These are phyloP conservation scores for Lacerta viridis DNA, from an alignment of 2,797 vertebrate genomes.

Conservation along the genomic window DNA sequence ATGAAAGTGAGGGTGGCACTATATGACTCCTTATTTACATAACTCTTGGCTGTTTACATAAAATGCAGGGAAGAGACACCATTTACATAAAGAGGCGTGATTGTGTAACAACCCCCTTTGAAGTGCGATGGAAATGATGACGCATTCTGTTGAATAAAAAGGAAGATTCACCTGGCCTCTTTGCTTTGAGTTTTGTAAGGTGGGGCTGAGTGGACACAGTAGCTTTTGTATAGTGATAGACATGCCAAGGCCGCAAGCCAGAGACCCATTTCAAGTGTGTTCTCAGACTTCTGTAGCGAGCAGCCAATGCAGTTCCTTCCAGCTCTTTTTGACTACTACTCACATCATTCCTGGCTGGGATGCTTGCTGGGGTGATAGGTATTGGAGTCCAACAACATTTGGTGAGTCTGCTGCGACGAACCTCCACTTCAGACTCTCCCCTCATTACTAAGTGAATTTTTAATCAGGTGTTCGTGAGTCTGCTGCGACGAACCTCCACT, in stretches of 20 bases:
- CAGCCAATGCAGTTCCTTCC: too few relatives aligned
- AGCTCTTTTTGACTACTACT: too few relatives aligned
- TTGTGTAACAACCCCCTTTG: background rate
- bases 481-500: too few relatives aligned
- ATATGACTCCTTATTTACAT: slow-evolving; percentile 1
- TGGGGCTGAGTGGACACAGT: background rate
- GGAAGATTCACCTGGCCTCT: background rate
- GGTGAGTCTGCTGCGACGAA: too few relatives aligned
- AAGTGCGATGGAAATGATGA: background rate
- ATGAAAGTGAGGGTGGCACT: slow-evolving; percentile 2
- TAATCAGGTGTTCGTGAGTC: too few relatives aligned
- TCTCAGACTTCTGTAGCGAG: too few relatives aligned
- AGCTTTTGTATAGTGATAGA: background rate
- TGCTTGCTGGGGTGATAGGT: too few relatives aligned
- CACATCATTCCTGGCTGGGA: too few relatives aligned
- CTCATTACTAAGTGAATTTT: too few relatives aligned
- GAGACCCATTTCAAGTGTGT: background rate
- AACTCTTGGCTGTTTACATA: slow-evolving; percentile 6
- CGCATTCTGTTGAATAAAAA: background rate
- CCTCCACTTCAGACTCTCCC: too few relatives aligned
- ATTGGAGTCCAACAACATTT: too few relatives aligned
- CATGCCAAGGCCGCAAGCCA: background rate
- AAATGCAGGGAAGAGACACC: background rate
- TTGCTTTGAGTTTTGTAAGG: background rate
- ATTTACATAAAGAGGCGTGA: background rate